Evolutionary conservation across 2,888 invertebrate genomes (phyloP).

Genomic region (Erpobdella octoculata): DNA sequence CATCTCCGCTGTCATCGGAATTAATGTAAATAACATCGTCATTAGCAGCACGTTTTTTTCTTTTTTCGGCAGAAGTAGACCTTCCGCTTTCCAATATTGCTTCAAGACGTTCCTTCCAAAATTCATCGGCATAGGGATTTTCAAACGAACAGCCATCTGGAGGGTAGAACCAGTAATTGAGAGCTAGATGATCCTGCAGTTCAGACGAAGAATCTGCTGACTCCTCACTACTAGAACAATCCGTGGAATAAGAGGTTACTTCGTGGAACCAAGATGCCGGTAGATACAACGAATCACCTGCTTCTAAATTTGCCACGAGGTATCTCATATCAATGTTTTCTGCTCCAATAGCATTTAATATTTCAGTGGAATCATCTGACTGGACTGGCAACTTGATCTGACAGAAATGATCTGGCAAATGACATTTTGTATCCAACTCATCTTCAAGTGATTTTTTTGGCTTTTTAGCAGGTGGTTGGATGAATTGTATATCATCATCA

Average conservation of each 20-base stretch:
- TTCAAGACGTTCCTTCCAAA: constrained; percentile 31
- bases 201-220: neutral
- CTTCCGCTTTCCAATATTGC: neutral
- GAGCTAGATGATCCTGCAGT: constrained; percentile 30
- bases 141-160: constrained; percentile 23
- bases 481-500: too few species aligned
- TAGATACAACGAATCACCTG: constrained; percentile 32
- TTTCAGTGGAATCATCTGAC: constrained; percentile 25
- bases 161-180: constrained; percentile 35
- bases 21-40: constrained; percentile 4
- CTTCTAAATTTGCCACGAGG: constrained; percentile 14
- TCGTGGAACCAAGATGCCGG: constrained; percentile 36
- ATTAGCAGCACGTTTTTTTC: too few species aligned
- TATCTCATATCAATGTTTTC: constrained; percentile 9
- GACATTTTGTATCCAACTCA: neutral
- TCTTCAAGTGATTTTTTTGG: too few species aligned
- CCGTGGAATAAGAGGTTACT: constrained; percentile 31
- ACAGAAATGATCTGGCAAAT: constrained; percentile 32
- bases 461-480: neutral
- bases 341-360: neutral
- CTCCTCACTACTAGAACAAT: neutral
- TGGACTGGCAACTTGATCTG: constrained; percentile 17
- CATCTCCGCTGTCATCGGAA: neutral
- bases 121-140: constrained; percentile 30
- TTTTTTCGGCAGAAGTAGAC: too few species aligned